These are phyloP conservation scores for Actenoides lindsayi DNA, from an alignment of 2,113 vertebrate genomes.

Conservation along the genomic window DNA sequence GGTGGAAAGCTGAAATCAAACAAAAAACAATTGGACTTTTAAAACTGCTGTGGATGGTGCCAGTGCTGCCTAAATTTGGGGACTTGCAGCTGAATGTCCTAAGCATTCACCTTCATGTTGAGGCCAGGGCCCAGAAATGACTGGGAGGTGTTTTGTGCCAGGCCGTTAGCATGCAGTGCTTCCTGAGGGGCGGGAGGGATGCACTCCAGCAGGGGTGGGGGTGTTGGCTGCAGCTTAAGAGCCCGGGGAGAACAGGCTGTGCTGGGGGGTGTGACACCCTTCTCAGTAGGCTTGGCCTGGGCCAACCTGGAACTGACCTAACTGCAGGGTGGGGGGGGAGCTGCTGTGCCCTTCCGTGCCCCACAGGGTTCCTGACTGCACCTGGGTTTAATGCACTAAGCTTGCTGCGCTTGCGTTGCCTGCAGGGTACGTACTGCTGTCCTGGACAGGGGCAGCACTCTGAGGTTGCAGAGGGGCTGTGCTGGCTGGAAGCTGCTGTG, in stretches of 20 bases:
- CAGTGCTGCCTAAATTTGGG: not conserved
- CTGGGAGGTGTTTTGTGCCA: not conserved
- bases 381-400: not conserved
- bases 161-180: not conserved
- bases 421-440: too few relatives aligned
- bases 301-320: not conserved
- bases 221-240: rapidly evolving
- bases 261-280: not conserved
- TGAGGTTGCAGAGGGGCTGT: not conserved
- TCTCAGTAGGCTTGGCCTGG: not conserved
- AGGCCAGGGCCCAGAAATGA: not conserved
- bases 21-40: not conserved
- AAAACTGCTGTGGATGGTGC: not conserved
- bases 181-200: not conserved
- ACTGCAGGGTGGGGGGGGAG: not conserved
- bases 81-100: not conserved
- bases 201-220: rapidly evolving
- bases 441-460: not conserved
- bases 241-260: not conserved
- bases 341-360: too few relatives aligned
- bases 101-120: not conserved
- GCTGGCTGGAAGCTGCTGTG: not conserved
- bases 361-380: not conserved
- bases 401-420: not conserved
- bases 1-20: not conserved